Conservation (phyloP, 2,888 invertebrate species). For the Drosophila gaucha region DNA sequence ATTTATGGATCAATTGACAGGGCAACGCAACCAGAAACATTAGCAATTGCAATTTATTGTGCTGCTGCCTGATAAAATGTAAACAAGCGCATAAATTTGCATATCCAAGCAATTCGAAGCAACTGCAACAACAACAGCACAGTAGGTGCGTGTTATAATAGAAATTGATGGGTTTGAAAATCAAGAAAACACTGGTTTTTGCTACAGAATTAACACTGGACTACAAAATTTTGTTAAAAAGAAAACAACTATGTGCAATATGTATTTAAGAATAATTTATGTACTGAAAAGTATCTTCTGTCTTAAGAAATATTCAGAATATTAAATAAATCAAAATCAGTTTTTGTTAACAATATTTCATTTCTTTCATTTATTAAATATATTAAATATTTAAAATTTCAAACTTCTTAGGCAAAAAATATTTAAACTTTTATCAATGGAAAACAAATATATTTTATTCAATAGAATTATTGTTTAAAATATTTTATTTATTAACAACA, state of each 20-base stretch:
- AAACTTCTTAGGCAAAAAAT: no score
- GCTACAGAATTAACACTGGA: background rate
- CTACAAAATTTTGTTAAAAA: background rate
- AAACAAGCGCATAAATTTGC: slow-evolving; percentile 48
- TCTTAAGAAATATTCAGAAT: background rate
- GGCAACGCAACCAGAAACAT: slow-evolving; percentile 38
- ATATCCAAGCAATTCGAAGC: slow-evolving; percentile 15
- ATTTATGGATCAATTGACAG: slow-evolving; percentile 52
- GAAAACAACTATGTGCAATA: no score
- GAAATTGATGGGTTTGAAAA: slow-evolving; percentile 1
- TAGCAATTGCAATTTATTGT: slow-evolving; percentile 21
- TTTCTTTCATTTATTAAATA: no score
- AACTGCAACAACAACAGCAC: background rate
- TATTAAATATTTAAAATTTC: no score
- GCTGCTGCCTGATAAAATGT: slow-evolving; percentile 21
- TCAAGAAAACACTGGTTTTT: background rate
- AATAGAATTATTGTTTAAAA: background rate
- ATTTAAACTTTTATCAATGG: no score
- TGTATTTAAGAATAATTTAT: no score
- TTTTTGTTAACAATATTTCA: background rate
- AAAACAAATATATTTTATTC: no score
- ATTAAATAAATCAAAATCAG: background rate
- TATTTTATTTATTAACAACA: background rate
- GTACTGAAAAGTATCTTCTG: no score
- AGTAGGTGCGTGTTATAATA: slow-evolving; percentile 2